Conservation (phyloP, 2,113 vertebrate species). For the Thamnophis sirtalis region DNA sequence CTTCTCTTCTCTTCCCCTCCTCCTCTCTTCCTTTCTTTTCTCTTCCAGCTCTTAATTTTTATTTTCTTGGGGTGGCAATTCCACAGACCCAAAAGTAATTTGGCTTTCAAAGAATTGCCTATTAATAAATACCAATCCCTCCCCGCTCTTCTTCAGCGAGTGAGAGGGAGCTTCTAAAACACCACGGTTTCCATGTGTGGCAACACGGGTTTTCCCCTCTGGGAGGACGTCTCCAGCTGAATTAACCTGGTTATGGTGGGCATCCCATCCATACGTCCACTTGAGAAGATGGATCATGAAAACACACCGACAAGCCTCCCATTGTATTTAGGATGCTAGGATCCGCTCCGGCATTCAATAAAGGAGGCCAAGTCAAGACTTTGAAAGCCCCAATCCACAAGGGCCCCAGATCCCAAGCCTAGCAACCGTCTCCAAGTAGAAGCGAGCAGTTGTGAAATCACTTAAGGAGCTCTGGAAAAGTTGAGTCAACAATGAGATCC, state of each 20-base stretch:
- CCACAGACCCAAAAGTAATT: background rate
- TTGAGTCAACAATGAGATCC: constrained; percentile 14
- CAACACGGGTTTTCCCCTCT: background rate
- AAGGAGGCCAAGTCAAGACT: background rate
- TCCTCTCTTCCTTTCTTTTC: too few species aligned
- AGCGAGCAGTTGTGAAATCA: constrained; percentile 23
- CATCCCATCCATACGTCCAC: background rate
- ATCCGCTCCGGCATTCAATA: constrained; percentile 26
- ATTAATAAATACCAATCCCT: background rate
- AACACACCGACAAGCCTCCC: background rate
- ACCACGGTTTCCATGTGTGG: background rate
- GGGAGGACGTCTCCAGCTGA: background rate
- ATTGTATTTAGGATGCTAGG: constrained; percentile 28
- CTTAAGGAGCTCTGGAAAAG: constrained; percentile 27
- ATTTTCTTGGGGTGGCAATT: too few species aligned
- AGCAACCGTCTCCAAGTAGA: constrained; percentile 44
- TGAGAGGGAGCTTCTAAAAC: background rate
- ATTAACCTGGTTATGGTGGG: background rate
- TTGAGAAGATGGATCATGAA: background rate
- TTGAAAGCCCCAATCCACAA: constrained; percentile 15
- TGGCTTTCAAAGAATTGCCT: background rate
- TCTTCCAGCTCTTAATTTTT: too few species aligned
- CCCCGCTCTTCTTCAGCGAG: too few species aligned
- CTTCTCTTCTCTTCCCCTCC: too few species aligned
- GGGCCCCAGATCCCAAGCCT: constrained; percentile 49